phyloP scores from a whole-genome alignment of 35 echinoderm and acorn worm genomes.

The Lytechinus pictus region DNA sequence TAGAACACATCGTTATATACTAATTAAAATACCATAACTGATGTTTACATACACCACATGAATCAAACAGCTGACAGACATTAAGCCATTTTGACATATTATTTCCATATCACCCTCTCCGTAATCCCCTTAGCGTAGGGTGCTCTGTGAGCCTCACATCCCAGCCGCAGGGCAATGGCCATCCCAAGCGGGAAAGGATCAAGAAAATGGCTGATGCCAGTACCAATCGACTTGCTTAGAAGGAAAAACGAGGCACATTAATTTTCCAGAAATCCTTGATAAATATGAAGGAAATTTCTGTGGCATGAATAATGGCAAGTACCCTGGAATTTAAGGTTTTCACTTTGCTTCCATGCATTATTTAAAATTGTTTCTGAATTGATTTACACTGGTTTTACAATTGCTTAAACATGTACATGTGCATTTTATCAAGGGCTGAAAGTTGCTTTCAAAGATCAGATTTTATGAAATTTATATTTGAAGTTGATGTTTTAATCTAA shows the following conservation, averaged over 20 bases:
- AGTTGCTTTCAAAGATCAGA: not conserved
- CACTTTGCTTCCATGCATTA: not conserved
- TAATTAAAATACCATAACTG: conserved; percentile 35
- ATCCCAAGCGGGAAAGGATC: not conserved
- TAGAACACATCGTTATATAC: not conserved
- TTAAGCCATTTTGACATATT: conserved; percentile 26
- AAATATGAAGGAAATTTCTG: not conserved
- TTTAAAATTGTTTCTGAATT: not conserved
- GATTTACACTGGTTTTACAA: not conserved
- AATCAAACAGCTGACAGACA: conserved; percentile 43
- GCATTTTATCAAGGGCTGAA: not conserved
- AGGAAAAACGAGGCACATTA: not conserved
- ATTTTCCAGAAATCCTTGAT: not conserved
- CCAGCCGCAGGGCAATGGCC: not conserved
- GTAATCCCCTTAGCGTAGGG: not conserved
- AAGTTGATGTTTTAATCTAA: not conserved
- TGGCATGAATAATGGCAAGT: not conserved
- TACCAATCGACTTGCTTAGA: not conserved
- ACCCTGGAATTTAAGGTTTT: not conserved
- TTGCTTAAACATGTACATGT: not conserved
- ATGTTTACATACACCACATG: conserved; percentile 28
- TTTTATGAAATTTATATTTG: not conserved
- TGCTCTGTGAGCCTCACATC: not conserved
- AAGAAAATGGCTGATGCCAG: not conserved
- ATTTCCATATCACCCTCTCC: not conserved